phyloP scores from a whole-genome alignment of 2,113 vertebrate genomes.

The Acrocephalus arundinaceus region DNA sequence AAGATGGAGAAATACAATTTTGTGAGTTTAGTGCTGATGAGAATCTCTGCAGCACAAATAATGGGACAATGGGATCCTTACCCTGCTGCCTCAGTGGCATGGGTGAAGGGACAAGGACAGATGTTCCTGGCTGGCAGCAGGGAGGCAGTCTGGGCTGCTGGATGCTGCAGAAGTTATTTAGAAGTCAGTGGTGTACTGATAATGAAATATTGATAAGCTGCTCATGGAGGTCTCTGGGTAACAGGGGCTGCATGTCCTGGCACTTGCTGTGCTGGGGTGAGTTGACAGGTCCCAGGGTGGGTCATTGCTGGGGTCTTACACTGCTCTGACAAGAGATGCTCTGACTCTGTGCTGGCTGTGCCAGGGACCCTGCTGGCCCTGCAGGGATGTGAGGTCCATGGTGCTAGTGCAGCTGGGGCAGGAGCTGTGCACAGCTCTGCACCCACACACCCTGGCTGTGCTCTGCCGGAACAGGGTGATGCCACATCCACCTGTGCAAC shows the following conservation, averaged over 20 bases:
- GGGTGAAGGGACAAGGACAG: background rate
- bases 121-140: background rate
- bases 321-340: background rate
- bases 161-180: background rate
- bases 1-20: background rate
- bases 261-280: background rate
- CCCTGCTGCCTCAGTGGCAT: fast-evolving
- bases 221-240: background rate
- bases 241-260: fast-evolving
- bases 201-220: background rate
- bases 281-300: fast-evolving
- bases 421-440: background rate
- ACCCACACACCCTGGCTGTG: fast-evolving
- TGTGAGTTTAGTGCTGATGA: background rate
- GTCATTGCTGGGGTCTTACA: background rate
- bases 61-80: background rate
- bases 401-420: background rate
- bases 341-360: background rate
- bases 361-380: background rate
- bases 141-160: background rate
- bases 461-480: fast-evolving
- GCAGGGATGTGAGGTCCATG: fast-evolving
- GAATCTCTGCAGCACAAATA: background rate
- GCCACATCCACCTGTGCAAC: background rate
- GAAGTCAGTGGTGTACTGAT: background rate